Evolutionary conservation across 2,113 vertebrate genomes (phyloP).

Genomic region (Illadopsis cleaveri): DNA sequence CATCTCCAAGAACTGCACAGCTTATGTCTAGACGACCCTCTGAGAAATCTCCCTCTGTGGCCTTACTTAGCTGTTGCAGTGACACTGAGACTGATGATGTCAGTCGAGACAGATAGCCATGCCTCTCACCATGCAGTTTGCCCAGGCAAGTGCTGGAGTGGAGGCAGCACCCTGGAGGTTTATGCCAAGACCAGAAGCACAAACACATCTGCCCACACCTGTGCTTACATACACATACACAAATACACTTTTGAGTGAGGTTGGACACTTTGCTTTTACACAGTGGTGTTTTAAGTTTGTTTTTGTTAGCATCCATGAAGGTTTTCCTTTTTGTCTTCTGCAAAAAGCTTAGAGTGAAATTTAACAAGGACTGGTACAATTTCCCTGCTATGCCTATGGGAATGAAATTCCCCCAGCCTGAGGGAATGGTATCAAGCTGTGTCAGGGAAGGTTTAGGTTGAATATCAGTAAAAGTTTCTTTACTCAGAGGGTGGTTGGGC

Average conservation of each 20-base stretch:
- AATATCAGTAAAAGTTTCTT: neutral
- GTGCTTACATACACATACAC: neutral
- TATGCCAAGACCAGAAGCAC: neutral
- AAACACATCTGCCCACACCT: neutral
- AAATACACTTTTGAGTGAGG: neutral
- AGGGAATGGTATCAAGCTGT: neutral
- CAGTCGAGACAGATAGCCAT: neutral
- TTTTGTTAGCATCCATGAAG: accelerated
- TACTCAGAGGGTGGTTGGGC: neutral
- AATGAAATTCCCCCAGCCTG: neutral
- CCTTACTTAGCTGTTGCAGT: constrained; percentile 33
- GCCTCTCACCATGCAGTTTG: neutral
- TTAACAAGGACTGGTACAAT: neutral
- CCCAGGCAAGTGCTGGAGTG: neutral
- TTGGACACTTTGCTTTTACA: neutral
- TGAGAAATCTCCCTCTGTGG: constrained; percentile 47
- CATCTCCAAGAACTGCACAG: neutral
- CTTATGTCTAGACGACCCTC: constrained; percentile 64
- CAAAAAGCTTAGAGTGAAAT: neutral
- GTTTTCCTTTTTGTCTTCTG: neutral
- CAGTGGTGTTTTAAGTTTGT: neutral
- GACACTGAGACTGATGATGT: constrained; percentile 46
- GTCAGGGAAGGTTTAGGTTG: neutral
- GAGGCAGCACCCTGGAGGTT: neutral
- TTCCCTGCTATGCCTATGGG: neutral